A percentile compares a stretch with the other conserved stretches of the same genome.
These are phyloP conservation scores for Picathartes gymnocephalus DNA, from an alignment of 2,113 vertebrate species.

Conservation along the genomic window DNA sequence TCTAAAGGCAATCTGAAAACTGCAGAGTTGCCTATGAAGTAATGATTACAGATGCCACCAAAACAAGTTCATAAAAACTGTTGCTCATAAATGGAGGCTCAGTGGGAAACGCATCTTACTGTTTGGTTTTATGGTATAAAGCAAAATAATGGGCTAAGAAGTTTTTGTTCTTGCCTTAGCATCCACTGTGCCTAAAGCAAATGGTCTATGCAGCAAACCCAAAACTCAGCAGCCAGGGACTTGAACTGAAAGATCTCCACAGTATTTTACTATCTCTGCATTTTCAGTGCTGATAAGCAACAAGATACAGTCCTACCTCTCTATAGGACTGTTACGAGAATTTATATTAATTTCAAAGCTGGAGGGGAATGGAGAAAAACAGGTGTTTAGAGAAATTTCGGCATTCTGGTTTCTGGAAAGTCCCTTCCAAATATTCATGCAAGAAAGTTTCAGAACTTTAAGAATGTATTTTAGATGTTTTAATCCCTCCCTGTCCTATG, in stretches of 20 bases:
- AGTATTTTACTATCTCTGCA: neutral
- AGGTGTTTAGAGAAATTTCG: neutral
- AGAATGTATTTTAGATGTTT: neutral
- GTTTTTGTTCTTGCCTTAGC: neutral
- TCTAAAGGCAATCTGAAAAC: neutral
- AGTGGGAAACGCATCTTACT: neutral
- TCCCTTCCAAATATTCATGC: neutral
- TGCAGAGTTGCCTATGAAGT: neutral
- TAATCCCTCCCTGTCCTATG: neutral
- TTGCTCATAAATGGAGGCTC: neutral
- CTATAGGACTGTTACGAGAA: neutral
- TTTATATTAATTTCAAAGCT: neutral
- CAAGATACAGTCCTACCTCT: neutral
- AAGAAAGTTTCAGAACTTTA: neutral
- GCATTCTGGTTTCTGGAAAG: neutral
- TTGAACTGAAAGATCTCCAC: neutral
- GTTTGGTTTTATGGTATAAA: neutral
- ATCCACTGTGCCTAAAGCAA: neutral
- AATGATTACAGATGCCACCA: neutral
- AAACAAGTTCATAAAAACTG: neutral
- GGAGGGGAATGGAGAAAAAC: neutral
- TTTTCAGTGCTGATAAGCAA: neutral
- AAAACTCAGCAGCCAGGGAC: neutral
- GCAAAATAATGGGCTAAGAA: neutral
- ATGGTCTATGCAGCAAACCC: neutral